phyloP scores from a whole-genome alignment of 2,113 vertebrate genomes.

The Centropus bengalensis region DNA sequence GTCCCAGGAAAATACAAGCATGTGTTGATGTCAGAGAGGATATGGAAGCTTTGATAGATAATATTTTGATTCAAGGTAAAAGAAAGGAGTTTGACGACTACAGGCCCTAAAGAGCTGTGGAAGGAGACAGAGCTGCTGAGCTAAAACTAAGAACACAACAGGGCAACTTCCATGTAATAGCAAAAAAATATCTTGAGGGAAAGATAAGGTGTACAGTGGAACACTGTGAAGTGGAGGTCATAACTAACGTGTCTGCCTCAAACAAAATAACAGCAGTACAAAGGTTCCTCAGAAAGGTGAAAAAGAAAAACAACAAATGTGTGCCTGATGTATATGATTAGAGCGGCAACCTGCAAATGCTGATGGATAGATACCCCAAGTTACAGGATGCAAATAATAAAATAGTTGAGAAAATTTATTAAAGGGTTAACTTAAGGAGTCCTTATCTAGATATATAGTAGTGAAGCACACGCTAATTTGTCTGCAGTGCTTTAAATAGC shows the following conservation, averaged over 20 bases:
- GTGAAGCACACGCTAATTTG: not conserved
- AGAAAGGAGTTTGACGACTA: slow-evolving; percentile 54
- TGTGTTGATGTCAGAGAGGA: slow-evolving; percentile 58
- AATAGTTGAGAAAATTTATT: not conserved
- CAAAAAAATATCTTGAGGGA: slow-evolving; percentile 25
- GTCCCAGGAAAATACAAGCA: slow-evolving; percentile 58
- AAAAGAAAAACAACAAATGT: not conserved
- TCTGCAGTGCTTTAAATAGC: not conserved
- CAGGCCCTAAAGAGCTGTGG: slow-evolving; percentile 20
- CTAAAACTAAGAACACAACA: slow-evolving; percentile 45
- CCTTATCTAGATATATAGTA: not conserved
- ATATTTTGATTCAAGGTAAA: slow-evolving; percentile 64
- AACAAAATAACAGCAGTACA: not conserved
- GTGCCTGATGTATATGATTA: not conserved
- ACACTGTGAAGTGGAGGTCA: slow-evolving; percentile 32
- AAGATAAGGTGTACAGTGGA: slow-evolving; percentile 24
- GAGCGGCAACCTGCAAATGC: not conserved
- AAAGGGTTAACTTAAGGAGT: not conserved
- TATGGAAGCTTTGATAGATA: slow-evolving; percentile 66
- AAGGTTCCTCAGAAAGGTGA: not conserved
- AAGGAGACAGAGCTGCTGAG: slow-evolving; percentile 16
- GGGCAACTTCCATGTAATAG: not conserved
- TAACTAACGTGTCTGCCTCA: not conserved
- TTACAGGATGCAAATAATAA: not conserved
- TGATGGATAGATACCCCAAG: not conserved